Evolutionary conservation across 1,140 invertebrate genomes (phyloP), one percentile per base, ranked within the genome.

Genomic region (Branchinecta lindahli): DNA sequence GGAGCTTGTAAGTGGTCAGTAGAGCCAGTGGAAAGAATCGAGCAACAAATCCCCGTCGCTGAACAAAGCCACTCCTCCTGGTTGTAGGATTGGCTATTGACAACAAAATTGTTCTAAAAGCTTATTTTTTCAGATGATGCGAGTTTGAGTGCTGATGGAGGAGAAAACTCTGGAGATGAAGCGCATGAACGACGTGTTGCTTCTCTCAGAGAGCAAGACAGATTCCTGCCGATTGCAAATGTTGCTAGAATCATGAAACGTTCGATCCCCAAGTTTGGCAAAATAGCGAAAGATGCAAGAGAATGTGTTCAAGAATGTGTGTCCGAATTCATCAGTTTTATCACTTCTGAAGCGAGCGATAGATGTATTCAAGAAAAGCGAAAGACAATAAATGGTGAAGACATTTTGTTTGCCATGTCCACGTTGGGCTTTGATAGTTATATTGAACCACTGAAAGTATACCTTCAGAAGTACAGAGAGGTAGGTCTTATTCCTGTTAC

Each of bases 271-370:
- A 88, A 92, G 72, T 88, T 90, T 74, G 96, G 95, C 75, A 99
- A 99, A 88, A 96, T 98, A 76, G 94, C 96, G 0, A 99, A 99
- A 84, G 97, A 99, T 83, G 95, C 96, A 0, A 85, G 98, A 74
- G 96, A 99, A 82, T 98, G 95, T 83, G 92, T 99, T 20, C 97
- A 99, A 81, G 97, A 99, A 80, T 99, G 96, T 83, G 96, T 99
- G 47, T 98, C 94, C 0, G 97, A 99, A 78, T 99, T 99, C 77
- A 97, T 99, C 76, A 96, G 94, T 73, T 99, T 99, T 77, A 95
- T 99, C 67, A 99, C 96, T 0, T 96, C 93, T 76, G 96, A 99
- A 83, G 94, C 94, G 0, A 94, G 93, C 78, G 94, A 98, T 77
- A 81, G 94, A 44, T 98, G 94, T 81, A 90, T 96, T 74, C 88